These are phyloP conservation scores for Heliconius ethilla DNA, from an alignment of 2,888 invertebrate species.

Conservation along the genomic window DNA sequence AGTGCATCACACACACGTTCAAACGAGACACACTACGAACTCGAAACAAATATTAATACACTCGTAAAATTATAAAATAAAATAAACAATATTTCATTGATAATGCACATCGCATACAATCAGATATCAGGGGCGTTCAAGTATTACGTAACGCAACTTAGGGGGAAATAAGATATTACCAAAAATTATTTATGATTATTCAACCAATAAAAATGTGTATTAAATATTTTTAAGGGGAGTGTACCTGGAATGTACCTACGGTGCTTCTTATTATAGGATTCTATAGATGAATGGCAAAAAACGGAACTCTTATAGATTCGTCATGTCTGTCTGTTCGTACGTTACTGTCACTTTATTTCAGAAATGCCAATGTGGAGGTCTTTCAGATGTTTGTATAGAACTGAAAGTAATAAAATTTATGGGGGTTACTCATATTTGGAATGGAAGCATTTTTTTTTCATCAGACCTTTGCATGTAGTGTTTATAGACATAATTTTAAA, in stretches of 20 bases:
- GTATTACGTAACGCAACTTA: not conserved
- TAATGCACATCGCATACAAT: constrained; percentile 50
- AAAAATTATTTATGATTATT: too few species aligned
- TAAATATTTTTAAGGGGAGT: not conserved
- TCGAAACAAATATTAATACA: constrained; percentile 34
- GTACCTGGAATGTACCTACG: not conserved
- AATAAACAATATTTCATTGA: constrained; percentile 34
- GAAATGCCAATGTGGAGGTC: not conserved
- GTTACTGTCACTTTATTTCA: not conserved
- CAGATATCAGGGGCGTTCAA: not conserved
- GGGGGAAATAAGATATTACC: not conserved
- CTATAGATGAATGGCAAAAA: not conserved
- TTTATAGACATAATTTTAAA: too few species aligned
- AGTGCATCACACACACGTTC: constrained; percentile 23
- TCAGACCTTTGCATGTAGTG: too few species aligned
- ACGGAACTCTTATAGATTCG: not conserved
- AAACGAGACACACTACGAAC: constrained; percentile 34
- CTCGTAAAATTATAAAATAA: constrained; percentile 27
- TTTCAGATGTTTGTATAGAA: too few species aligned
- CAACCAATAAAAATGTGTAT: too few species aligned
- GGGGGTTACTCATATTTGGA: too few species aligned
- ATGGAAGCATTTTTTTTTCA: too few species aligned
- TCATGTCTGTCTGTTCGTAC: not conserved
- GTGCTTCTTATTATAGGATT: not conserved
- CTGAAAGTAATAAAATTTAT: too few species aligned